phyloP scores from a whole-genome alignment of 2,113 vertebrate species.

The Clarias gariepinus region DNA sequence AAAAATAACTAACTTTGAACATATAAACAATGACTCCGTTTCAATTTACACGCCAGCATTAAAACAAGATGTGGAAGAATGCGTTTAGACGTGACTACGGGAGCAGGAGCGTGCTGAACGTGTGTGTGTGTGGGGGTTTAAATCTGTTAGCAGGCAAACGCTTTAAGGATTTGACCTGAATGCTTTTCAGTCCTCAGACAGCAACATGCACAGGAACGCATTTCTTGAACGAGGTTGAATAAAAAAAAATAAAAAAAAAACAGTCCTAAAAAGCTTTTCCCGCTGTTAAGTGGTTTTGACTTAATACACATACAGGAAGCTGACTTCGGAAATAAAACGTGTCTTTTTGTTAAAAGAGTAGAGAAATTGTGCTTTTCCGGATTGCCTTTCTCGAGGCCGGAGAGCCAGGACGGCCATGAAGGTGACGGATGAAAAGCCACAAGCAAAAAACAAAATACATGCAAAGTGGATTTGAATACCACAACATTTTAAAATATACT shows the following conservation, averaged over 20 bases:
- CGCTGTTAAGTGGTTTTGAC: slow-evolving; percentile 23
- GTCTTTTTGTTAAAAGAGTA: slow-evolving; percentile 30
- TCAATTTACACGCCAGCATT: slow-evolving; percentile 71
- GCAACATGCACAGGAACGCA: slow-evolving; percentile 20
- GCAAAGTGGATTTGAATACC: slow-evolving; percentile 53
- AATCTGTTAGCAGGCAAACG: slow-evolving; percentile 9
- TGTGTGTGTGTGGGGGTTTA: slow-evolving; percentile 17
- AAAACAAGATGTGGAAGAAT: slow-evolving; percentile 73
- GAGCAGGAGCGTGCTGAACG: slow-evolving; percentile 40
- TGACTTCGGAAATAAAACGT: slow-evolving; percentile 43
- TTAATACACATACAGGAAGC: slow-evolving; percentile 51
- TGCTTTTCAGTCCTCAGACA: neutral
- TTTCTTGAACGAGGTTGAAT: slow-evolving; percentile 1
- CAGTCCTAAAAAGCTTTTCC: neutral
- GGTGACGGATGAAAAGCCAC: slow-evolving; percentile 41
- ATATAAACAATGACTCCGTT: slow-evolving; percentile 68
- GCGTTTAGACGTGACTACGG: slow-evolving; percentile 15
- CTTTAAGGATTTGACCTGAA: neutral
- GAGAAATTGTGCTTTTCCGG: neutral
- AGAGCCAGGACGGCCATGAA: slow-evolving; percentile 2
- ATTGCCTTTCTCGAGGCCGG: slow-evolving; percentile 1
- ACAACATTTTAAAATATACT: slow-evolving; percentile 48
- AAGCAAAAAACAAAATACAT: slow-evolving; percentile 43
- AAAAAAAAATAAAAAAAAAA: too few species aligned
- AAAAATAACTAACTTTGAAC: slow-evolving; percentile 65